Percentiles rank a stretch among this genome's conserved stretches.
Conservation (phyloP, 2,888 invertebrate genomes). For the Amphipoea lucens region DNA sequence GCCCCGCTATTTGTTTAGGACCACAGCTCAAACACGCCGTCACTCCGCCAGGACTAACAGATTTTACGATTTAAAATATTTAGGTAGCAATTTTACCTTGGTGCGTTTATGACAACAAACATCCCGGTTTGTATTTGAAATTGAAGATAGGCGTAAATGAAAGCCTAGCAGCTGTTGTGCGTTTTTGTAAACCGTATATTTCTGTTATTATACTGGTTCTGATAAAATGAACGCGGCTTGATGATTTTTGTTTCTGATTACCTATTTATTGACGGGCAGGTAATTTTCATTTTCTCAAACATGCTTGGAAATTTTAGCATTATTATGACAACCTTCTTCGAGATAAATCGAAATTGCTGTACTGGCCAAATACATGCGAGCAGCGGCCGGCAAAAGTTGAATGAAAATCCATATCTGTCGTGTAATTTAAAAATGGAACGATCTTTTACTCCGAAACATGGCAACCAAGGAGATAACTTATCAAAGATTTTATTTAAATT, state of each 20-base stretch:
- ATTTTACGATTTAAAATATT: slow-evolving; percentile 88
- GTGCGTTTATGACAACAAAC: slow-evolving; percentile 85
- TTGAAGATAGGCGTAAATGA: slow-evolving; percentile 59
- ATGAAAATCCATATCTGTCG: no score
- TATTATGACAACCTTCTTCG: no score
- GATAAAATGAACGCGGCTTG: not conserved
- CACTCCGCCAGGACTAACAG: slow-evolving; percentile 84
- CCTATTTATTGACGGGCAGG: not conserved
- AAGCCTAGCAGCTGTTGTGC: slow-evolving; percentile 45
- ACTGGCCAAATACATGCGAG: no score
- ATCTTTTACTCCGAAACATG: no score
- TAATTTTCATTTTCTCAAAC: not conserved
- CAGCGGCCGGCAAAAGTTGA: no score
- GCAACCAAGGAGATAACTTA: no score
- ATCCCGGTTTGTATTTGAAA: slow-evolving; percentile 77
- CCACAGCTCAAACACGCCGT: slow-evolving; percentile 84
- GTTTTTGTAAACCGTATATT: slow-evolving; percentile 20
- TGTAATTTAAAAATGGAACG: no score
- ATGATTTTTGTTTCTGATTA: not conserved
- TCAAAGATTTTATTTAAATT: no score
- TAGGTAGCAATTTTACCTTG: slow-evolving; percentile 82
- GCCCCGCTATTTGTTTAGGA: slow-evolving; percentile 88
- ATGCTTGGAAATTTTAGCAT: no score
- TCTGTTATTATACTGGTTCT: not conserved
- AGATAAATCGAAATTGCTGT: no score